phyloP scores from a whole-genome alignment of 2,888 invertebrate genomes.

The Nomada goodeniana region DNA sequence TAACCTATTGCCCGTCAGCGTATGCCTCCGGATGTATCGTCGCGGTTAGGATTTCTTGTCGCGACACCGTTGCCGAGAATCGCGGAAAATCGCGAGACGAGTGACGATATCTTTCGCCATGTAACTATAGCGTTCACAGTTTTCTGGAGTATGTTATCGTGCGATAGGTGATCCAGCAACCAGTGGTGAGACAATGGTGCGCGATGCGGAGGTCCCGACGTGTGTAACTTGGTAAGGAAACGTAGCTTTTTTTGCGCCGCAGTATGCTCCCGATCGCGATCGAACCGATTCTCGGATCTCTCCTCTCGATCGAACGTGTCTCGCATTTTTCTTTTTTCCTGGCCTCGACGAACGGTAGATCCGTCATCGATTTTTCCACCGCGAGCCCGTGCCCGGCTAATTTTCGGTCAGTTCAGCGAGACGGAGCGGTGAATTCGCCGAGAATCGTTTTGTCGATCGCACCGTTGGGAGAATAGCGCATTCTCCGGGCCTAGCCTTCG shows the following conservation, averaged over 20 bases:
- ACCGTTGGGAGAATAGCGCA: constrained; percentile 25
- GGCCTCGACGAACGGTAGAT: background rate
- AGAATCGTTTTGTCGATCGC: constrained; percentile 37
- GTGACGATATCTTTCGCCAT: constrained; percentile 13
- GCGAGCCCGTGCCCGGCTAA: background rate
- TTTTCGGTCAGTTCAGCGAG: constrained; percentile 11
- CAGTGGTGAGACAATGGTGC: constrained; percentile 42
- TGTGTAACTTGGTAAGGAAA: constrained; percentile 58
- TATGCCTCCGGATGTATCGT: background rate
- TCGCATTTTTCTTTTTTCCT: background rate
- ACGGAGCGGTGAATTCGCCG: constrained; percentile 17
- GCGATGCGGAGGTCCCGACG: constrained; percentile 50
- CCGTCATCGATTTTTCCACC: constrained; percentile 28
- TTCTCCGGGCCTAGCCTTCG: constrained; percentile 28
- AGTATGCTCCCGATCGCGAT: background rate
- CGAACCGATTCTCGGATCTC: too few species aligned
- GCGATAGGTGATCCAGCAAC: constrained; percentile 41
- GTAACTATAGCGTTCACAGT: constrained; percentile 14
- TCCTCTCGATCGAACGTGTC: too few species aligned
- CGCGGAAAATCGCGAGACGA: background rate
- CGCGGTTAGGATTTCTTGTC: too few species aligned
- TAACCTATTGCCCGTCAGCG: background rate
- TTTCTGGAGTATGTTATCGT: constrained; percentile 39
- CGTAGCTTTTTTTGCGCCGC: background rate
- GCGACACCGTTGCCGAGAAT: background rate